Evolutionary conservation across 2,888 invertebrate species (phyloP).

Genomic region (Scaptomyza polygonia): DNA sequence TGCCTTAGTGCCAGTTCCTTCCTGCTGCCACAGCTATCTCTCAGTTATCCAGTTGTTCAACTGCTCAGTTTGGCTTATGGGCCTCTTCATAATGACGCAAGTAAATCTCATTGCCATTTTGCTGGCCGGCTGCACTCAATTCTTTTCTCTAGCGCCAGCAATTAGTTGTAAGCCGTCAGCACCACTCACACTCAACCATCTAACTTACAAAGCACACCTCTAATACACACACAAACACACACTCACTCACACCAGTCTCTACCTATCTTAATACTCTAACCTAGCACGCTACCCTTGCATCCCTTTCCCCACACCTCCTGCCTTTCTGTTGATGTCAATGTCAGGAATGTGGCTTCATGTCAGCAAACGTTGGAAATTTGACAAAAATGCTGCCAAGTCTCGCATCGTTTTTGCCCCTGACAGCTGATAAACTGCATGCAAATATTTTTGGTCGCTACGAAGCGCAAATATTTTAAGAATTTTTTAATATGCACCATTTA

Average conservation of each 20-base stretch:
- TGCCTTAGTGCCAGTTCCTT: constrained; percentile 12
- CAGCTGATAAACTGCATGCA: constrained; percentile 71
- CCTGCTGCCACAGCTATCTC: not conserved
- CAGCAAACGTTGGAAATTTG: constrained; percentile 70
- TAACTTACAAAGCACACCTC: not conserved
- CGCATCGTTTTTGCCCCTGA: constrained; percentile 29
- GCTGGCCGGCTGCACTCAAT: constrained; percentile 70
- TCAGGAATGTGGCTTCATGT: constrained; percentile 68
- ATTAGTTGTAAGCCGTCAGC: constrained; percentile 64
- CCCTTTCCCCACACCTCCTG: not conserved
- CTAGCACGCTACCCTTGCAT: not conserved
- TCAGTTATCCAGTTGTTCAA: constrained; percentile 1
- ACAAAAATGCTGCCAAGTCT: constrained; percentile 68
- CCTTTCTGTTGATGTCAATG: constrained; percentile 39
- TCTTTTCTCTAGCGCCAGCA: constrained; percentile 59
- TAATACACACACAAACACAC: not conserved
- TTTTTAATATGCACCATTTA: constrained; percentile 80
- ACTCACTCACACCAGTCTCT: too few species aligned
- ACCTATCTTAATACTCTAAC: not conserved
- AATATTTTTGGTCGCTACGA: constrained; percentile 62
- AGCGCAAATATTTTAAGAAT: constrained; percentile 71
- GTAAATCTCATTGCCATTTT: constrained; percentile 76
- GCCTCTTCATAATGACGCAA: constrained; percentile 72
- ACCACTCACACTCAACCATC: constrained; percentile 8
- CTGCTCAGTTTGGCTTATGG: constrained; percentile 42